Conservation (phyloP, 64 coral and sea anemone genomes). For the Pocillopora damicornis region DNA sequence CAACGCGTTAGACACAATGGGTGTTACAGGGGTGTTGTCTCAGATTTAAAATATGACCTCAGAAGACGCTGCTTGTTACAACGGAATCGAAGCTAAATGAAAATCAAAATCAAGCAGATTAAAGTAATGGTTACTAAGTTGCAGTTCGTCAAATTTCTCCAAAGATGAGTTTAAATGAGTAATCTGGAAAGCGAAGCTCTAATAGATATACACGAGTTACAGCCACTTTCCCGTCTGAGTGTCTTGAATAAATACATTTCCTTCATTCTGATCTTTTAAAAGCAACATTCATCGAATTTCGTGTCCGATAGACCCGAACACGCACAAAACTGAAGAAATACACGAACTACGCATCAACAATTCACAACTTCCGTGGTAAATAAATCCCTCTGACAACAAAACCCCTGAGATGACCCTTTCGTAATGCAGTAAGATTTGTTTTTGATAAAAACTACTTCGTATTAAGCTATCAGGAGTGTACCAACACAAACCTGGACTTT, state of each 20-base stretch:
- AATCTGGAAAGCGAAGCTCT: background rate
- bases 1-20: background rate
- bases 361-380: conserved; percentile 7
- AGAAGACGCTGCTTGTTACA: background rate
- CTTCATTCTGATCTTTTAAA: background rate
- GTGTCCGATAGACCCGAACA: background rate
- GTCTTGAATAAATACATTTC: too few species aligned
- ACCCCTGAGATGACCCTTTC: background rate
- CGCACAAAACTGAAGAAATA: background rate
- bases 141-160: too few species aligned
- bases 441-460: background rate
- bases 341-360: background rate
- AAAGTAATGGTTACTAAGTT: too few species aligned
- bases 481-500: background rate
- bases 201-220: background rate
- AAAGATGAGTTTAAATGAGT: too few species aligned
- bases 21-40: too few species aligned
- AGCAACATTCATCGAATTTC: background rate
- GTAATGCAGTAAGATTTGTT: background rate
- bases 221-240: background rate
- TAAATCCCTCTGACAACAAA: background rate
- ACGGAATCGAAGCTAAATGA: too few species aligned
- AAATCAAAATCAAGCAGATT: too few species aligned
- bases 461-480: background rate
- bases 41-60: background rate